A percentile compares a stretch with the other conserved stretches of the same genome.
phyloP scores from a whole-genome alignment of 2,797 vertebrate genomes.

The Acipenser transmontanus region DNA sequence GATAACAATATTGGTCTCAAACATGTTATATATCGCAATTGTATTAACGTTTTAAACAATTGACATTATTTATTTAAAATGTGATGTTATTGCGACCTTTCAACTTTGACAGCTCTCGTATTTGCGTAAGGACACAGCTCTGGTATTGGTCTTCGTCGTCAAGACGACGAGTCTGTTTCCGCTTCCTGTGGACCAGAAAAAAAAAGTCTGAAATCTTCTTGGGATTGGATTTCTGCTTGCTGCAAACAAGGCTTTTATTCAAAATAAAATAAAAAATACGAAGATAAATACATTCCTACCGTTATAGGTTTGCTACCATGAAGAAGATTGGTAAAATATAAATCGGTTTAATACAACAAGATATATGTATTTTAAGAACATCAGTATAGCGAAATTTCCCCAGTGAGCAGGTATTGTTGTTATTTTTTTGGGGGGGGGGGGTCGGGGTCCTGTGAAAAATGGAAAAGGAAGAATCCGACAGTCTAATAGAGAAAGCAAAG shows the following conservation, averaged over 20 bases:
- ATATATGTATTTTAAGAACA: constrained; percentile 7
- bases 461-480: constrained; percentile 66
- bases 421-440: neutral
- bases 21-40: too few relatives aligned
- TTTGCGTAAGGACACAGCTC: constrained; percentile 14
- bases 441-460: constrained; percentile 30
- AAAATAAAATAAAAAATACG: neutral
- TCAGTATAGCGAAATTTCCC: too few relatives aligned
- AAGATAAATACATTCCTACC: constrained; percentile 6
- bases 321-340: neutral
- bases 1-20: too few relatives aligned
- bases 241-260: constrained; percentile 8
- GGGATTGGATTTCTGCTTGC: constrained; percentile 4
- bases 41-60: too few relatives aligned
- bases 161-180: constrained; percentile 20
- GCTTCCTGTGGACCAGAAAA: constrained; percentile 33
- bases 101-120: neutral
- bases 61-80: too few relatives aligned
- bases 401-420: neutral
- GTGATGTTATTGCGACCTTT: too few relatives aligned
- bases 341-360: neutral
- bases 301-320: neutral
- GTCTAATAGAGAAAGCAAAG: constrained; percentile 70
- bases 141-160: constrained; percentile 15
- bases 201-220: constrained; percentile 13